Evolutionary conservation across 2,113 vertebrate species (phyloP).

Genomic region (Cepphus grylle): DNA sequence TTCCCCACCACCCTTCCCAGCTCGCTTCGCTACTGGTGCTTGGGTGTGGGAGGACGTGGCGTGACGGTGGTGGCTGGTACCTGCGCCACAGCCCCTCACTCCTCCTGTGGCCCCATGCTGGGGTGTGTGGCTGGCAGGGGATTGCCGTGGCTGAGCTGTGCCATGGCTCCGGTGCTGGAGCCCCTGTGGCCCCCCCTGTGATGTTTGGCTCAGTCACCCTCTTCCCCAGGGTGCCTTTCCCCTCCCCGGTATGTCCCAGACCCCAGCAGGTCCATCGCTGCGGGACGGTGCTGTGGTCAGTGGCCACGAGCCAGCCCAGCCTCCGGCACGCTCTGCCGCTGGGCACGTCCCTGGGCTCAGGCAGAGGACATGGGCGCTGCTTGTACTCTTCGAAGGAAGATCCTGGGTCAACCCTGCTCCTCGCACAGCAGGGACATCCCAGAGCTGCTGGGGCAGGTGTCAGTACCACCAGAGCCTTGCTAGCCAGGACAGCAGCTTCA

Average conservation of each 20-base stretch:
- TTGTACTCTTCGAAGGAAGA: not conserved
- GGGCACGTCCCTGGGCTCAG: not conserved
- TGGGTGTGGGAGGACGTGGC: not conserved
- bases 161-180: not conserved
- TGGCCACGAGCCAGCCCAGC: not conserved
- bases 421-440: accelerated
- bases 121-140: no score
- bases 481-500: not conserved
- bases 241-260: not conserved
- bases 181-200: accelerated
- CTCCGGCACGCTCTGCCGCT: accelerated
- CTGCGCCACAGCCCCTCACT: accelerated
- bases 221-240: not conserved
- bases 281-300: not conserved
- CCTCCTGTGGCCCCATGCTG: accelerated
- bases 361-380: not conserved
- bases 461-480: not conserved
- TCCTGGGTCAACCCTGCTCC: accelerated
- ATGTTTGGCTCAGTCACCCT: not conserved
- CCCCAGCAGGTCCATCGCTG: accelerated
- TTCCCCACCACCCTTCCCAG: not conserved
- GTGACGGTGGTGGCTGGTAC: not conserved
- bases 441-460: not conserved
- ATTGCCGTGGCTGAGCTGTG: accelerated
- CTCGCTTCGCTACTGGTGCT: accelerated